phyloP scores from a whole-genome alignment of 2,888 invertebrate genomes.

The Polietes domitor region DNA sequence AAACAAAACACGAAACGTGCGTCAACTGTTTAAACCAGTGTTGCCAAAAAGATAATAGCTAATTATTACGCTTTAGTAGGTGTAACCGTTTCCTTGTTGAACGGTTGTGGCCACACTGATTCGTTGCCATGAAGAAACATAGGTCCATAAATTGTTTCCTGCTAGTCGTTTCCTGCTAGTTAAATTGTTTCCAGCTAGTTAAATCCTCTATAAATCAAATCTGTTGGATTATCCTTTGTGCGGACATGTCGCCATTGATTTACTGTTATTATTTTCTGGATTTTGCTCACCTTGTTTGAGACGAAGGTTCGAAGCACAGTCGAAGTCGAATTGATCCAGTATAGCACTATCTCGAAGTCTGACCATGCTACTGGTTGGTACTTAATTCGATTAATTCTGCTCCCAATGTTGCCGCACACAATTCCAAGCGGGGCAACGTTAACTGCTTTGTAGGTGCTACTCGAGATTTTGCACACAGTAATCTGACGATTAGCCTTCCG shows the following conservation, averaged over 20 bases:
- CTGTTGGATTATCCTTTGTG: background rate
- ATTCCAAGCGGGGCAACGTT: slow-evolving; percentile 4
- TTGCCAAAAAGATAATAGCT: too few relatives aligned
- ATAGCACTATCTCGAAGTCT: slow-evolving; percentile 2
- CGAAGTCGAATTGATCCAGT: slow-evolving; percentile 12
- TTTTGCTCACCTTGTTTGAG: background rate
- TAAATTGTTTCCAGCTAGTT: too few relatives aligned
- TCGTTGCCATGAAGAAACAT: background rate
- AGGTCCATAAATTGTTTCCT: background rate
- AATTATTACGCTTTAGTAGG: too few relatives aligned
- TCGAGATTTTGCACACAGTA: slow-evolving; percentile 12
- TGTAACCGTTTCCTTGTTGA: background rate
- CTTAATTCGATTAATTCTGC: background rate
- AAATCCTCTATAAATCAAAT: background rate
- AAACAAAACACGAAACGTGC: too few relatives aligned
- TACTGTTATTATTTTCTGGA: background rate
- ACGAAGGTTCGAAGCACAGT: background rate
- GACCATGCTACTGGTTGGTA: background rate
- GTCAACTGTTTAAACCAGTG: too few relatives aligned
- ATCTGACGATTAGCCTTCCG: background rate
- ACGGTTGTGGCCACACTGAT: background rate
- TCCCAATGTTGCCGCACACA: background rate
- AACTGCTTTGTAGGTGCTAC: background rate
- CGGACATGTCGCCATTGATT: background rate
- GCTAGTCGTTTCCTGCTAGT: background rate